Conservation (phyloP, 1,140 invertebrate species). For the Philotrypesis tridentata region DNA sequence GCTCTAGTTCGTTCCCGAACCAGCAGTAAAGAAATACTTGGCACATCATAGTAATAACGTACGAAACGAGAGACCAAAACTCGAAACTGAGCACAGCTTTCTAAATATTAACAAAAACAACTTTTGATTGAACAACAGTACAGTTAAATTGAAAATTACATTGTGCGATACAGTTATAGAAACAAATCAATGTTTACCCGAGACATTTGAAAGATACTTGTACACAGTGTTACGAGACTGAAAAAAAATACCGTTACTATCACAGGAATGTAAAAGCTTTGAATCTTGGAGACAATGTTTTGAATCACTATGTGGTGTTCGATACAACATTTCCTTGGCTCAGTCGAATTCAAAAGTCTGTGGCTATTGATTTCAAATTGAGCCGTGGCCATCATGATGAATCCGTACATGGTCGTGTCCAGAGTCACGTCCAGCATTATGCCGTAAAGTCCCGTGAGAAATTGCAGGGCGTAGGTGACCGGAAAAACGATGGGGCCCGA, state of each 20-base stretch:
- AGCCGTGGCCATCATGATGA: slow-evolving; percentile 54
- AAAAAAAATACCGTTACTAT: slow-evolving; percentile 55
- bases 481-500: not conserved
- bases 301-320: slow-evolving; percentile 22
- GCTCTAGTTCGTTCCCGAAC: slow-evolving; percentile 59
- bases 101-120: not conserved
- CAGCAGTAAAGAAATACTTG: slow-evolving; percentile 63
- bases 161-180: not conserved
- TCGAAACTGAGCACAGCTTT: slow-evolving; percentile 47
- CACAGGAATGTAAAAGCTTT: slow-evolving; percentile 54
- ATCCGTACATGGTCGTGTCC: slow-evolving; percentile 55
- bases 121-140: too few species aligned
- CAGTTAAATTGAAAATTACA: too few species aligned
- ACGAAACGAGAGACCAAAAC: slow-evolving; percentile 50
- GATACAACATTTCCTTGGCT: not conserved
- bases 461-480: slow-evolving; percentile 6
- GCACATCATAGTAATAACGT: slow-evolving; percentile 56
- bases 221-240: slow-evolving; percentile 58
- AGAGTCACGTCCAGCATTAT: slow-evolving; percentile 56
- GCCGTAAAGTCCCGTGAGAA: slow-evolving; percentile 35
- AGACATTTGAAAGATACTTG: slow-evolving; percentile 58
- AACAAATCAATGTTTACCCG: slow-evolving; percentile 48
- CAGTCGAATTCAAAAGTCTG: slow-evolving; percentile 49
- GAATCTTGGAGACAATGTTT: slow-evolving; percentile 17
- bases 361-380: slow-evolving; percentile 60